Evolutionary conservation across 2,888 invertebrate genomes (phyloP).

Genomic region (Anorthoa munda): DNA sequence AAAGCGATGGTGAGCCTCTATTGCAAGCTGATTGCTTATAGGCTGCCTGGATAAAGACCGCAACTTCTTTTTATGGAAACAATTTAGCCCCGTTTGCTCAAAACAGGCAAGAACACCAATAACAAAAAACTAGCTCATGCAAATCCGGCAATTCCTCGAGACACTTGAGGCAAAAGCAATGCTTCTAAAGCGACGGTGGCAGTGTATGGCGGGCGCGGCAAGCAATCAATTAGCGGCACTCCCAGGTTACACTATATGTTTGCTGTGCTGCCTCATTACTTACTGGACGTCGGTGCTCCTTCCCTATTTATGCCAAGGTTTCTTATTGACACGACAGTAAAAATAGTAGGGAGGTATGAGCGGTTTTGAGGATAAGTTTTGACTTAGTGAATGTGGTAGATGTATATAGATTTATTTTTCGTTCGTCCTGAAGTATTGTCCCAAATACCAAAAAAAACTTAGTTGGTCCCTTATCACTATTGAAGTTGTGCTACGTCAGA

Average conservation of each 20-base stretch:
- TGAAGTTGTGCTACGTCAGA: too few species aligned
- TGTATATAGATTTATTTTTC: too few species aligned
- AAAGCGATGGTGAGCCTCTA: constrained; percentile 70
- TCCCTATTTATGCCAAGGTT: constrained; percentile 73
- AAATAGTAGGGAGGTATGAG: constrained; percentile 50
- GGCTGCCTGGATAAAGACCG: background rate
- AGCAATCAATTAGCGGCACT: constrained; percentile 86
- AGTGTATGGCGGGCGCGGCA: constrained; percentile 80
- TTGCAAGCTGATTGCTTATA: constrained; percentile 69
- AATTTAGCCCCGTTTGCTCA: background rate
- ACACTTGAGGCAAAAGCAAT: constrained; percentile 54
- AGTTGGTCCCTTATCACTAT: too few species aligned
- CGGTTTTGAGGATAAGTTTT: constrained; percentile 11
- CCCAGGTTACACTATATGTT: constrained; percentile 87
- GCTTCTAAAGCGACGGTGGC: constrained; percentile 68
- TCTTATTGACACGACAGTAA: constrained; percentile 71
- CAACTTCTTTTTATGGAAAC: background rate
- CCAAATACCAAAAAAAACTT: background rate
- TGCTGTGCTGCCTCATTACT: constrained; percentile 87
- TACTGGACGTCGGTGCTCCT: constrained; percentile 82
- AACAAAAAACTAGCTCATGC: constrained; percentile 46
- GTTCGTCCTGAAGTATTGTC: too few species aligned
- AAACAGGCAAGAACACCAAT: background rate
- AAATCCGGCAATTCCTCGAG: constrained; percentile 53
- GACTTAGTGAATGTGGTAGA: background rate